Evolutionary conservation across 2,113 vertebrate species (phyloP).

Genomic region (Gambusia affinis): DNA sequence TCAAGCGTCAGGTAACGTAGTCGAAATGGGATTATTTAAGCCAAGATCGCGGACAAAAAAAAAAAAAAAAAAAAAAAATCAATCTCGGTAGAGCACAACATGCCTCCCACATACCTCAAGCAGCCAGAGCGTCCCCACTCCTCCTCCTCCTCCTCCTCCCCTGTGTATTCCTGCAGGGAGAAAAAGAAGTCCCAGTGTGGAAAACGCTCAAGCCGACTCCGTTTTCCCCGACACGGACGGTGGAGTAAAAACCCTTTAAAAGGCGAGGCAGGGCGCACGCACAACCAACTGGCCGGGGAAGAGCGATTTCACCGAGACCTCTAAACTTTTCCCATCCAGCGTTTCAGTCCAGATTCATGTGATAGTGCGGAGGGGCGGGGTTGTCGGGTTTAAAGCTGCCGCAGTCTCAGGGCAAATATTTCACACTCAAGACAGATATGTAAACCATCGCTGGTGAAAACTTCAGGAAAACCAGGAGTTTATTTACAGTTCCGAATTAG

Average conservation of each 20-base stretch:
- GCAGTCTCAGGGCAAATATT: slow-evolving; percentile 61
- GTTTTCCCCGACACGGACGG: neutral
- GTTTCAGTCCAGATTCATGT: slow-evolving; percentile 72
- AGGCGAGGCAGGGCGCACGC: neutral
- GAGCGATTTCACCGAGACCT: slow-evolving; percentile 48
- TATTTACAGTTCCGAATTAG: neutral
- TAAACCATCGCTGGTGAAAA: slow-evolving; percentile 19
- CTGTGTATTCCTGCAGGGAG: slow-evolving; percentile 53
- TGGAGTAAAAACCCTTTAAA: neutral
- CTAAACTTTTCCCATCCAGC: slow-evolving; percentile 70
- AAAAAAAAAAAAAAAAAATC: slow-evolving; percentile 7
- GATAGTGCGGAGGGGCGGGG: slow-evolving; percentile 77
- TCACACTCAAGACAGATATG: slow-evolving; percentile 20
- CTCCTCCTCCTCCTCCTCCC: slow-evolving; percentile 12
- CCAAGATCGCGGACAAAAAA: slow-evolving; percentile 1
- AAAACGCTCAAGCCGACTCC: slow-evolving; percentile 9
- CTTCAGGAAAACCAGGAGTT: neutral
- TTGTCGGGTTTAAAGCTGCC: slow-evolving; percentile 74
- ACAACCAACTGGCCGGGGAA: slow-evolving; percentile 15
- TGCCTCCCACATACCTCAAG: slow-evolving; percentile 77
- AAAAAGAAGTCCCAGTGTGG: slow-evolving; percentile 43
- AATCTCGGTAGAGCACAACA: slow-evolving; percentile 34
- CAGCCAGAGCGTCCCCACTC: slow-evolving; percentile 59
- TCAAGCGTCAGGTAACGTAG: neutral
- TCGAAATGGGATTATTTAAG: slow-evolving; percentile 13